phyloP scores from a whole-genome alignment of 1,140 invertebrate species.

The Diorhabda sublineata region DNA sequence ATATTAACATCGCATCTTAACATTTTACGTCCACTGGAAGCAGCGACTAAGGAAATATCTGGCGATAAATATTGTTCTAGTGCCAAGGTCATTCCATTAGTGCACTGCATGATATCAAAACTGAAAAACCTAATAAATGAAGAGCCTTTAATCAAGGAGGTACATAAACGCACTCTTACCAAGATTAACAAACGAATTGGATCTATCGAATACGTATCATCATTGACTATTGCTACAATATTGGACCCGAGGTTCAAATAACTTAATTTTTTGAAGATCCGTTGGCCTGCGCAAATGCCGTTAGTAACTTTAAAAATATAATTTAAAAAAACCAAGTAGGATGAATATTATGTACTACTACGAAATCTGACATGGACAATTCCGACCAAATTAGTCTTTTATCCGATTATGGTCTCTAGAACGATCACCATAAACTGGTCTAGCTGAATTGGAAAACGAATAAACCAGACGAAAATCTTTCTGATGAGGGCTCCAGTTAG shows the following conservation, averaged over 20 bases:
- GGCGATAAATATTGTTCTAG: conserved; percentile 41
- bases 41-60: conserved; percentile 45
- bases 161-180: conserved; percentile 4
- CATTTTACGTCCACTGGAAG: conserved; percentile 29
- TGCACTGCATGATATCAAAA: conserved; percentile 42
- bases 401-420: background rate
- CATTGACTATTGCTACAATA: background rate
- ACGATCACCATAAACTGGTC: too few relatives aligned
- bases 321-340: background rate
- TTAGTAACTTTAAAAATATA: background rate
- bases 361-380: background rate
- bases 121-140: conserved; percentile 19
- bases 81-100: conserved; percentile 46
- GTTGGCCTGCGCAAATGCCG: background rate
- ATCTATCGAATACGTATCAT: background rate
- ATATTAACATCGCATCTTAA: background rate
- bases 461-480: background rate
- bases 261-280: background rate
- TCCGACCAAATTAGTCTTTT: background rate
- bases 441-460: background rate
- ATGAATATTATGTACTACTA: background rate
- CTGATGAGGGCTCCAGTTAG: conserved; percentile 33
- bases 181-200: background rate
- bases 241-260: background rate
- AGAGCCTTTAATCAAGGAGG: conserved; percentile 20